Evolutionary conservation across 1,140 invertebrate genomes (phyloP), one percentile per base, ranked within the genome.

Genomic region (Zaprionus ghesquierei): DNA sequence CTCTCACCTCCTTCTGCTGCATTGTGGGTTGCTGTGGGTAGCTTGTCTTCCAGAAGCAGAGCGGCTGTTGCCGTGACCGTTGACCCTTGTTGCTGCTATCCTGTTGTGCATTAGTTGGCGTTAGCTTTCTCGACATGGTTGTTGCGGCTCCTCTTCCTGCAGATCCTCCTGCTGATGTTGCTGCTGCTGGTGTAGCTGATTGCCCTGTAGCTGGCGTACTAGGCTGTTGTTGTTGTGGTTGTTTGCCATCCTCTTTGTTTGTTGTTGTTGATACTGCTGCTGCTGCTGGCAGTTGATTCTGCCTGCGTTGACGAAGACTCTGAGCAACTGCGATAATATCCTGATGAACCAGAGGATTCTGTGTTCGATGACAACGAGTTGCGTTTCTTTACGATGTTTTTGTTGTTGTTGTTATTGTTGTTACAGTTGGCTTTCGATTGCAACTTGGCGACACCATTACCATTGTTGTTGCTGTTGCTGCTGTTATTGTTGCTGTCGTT

Each of bases 1-100:
- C n/a, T 15, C 70, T 81, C 50, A 85, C 81, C 64, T 85, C 70
- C 35, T 85, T 86, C 2, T 77, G 64, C 51, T 89, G 84, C 44
- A 53, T 56, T 4, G 81, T 86, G 1, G 69, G 69, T 35, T 76
- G 77, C 20, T 90, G 70, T 15, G 70, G 66, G 35, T 79, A 80
- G 38, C 76, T 81, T 5, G 75, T 84, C 44, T 85, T 90, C 86
- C 84, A 89, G 33, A 85, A 90, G 25, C 65, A 69, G 1, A 86
- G 18, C 6, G 80, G 81, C 15, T 90, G 80, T 59, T 90, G 81
- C 23, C 80, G 61, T 3, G 58, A n/a, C 22, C 35, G 66, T 73
- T 27, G 55, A 46, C 15, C 20, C 12, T 35, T 81, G 72, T 15
- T 54, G 22, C 35, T 15, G 35, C 25, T 50, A 23, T 65, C 53